Evolutionary conservation across 2,888 invertebrate species (phyloP), one percentile per base, ranked within the genome.

Genomic region (Nemurella pictetii): DNA sequence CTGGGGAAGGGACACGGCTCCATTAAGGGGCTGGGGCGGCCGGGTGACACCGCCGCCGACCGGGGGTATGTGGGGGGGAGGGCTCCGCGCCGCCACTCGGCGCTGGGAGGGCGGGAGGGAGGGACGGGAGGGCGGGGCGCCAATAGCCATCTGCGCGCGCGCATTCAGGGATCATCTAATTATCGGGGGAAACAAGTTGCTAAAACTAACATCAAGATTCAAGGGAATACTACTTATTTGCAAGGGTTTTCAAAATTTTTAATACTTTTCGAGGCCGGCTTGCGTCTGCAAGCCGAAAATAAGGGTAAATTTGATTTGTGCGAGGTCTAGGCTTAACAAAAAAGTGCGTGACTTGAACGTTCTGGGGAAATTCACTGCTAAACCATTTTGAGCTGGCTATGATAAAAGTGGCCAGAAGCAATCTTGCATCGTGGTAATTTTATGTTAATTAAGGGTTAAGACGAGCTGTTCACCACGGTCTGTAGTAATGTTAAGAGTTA

Each of bases 11-110:
- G 85, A 84, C 36, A 55, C 80, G 84, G 84, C 85, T 85, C 81
- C 85, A n/a, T 26, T 36, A 30, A 26, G 84, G 90, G 90, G 90
- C 89, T 88, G 89, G 90, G 90, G 90, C 89, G 90, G 90, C 90
- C 90, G 90, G 90, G 90, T 90, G 90, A 90, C 90, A 90, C 90
- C 90, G 90, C 90, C 86, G 84, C 29, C 83, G 85, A 75, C 82
- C 77, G 83, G 74, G 78, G 55, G 80, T 20, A n/a, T 29, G 77
- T 80, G 85, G 84, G 83, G 84, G 85, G 81, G 80, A 35, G 82
- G 80, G 84, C 84, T 80, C 7, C 55, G 81, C 81, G 81, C 25
- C 77, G 35, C 74, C 83, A 12, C 82, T 83, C 73, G 83, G 81
- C 32, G 83, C 27, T 74, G 85, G 83, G 81, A 74, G 84, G 83